Percentiles rank a stretch among this genome's conserved stretches.
These are phyloP conservation scores for Xestobium rufovillosum DNA, from an alignment of 2,888 invertebrate species.

Conservation along the genomic window DNA sequence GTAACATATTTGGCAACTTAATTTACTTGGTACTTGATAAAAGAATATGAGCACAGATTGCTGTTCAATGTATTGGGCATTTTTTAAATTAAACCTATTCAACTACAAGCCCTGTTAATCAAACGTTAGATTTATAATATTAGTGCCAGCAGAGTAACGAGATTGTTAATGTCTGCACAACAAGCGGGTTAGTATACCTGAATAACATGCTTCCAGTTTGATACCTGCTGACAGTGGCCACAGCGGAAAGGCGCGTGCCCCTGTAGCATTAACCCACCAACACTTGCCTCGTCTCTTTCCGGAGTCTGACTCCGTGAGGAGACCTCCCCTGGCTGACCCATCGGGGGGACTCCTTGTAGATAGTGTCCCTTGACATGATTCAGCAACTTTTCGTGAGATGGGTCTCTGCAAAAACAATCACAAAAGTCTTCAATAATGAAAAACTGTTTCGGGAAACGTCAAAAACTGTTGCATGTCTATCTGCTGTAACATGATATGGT, in stretches of 20 bases:
- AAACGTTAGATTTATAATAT: not conserved
- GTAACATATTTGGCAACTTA: too few species aligned
- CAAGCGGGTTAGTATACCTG: conserved; percentile 57
- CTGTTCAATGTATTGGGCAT: too few species aligned
- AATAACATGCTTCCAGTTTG: conserved; percentile 81
- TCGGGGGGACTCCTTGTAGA: conserved; percentile 28
- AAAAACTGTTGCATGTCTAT: conserved; percentile 4
- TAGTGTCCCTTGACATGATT: conserved; percentile 62
- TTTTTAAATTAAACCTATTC: too few species aligned
- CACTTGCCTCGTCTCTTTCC: conserved; percentile 49
- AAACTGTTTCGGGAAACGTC: conserved; percentile 3
- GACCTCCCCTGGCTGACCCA: conserved; percentile 14
- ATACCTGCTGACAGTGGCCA: conserved; percentile 74
- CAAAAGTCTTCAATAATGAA: not conserved
- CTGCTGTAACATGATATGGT: too few species aligned
- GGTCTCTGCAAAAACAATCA: conserved; percentile 45
- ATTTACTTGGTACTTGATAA: too few species aligned
- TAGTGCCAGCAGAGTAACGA: conserved; percentile 5
- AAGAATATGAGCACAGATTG: too few species aligned
- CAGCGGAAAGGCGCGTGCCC: conserved; percentile 57
- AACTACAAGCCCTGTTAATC: too few species aligned
- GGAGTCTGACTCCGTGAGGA: conserved; percentile 23
- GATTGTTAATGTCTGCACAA: too few species aligned
- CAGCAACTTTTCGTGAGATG: conserved; percentile 56
- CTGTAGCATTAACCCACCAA: conserved; percentile 41